Evolutionary conservation across 2,113 vertebrate genomes (phyloP).

Genomic region (Mungos mungo): DNA sequence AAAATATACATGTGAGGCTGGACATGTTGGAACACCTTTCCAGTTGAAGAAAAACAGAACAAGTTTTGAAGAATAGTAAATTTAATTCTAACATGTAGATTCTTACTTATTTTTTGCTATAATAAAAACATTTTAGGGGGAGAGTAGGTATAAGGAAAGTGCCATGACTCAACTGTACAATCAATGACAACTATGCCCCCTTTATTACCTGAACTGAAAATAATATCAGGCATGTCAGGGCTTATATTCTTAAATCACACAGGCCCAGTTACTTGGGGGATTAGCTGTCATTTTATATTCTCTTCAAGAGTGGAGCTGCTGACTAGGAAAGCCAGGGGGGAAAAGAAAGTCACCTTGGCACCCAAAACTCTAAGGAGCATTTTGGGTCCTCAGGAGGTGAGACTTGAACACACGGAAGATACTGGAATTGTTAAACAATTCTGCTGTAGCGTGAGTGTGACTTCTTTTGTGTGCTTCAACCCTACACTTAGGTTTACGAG

Average conservation of each 20-base stretch:
- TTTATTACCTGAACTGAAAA: not conserved
- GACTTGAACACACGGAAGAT: fast-evolving
- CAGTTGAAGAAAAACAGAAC: not conserved
- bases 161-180: not conserved
- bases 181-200: not conserved
- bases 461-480: not conserved
- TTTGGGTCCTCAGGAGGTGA: not conserved
- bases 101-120: not conserved
- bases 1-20: not conserved
- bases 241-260: constrained; percentile 38
- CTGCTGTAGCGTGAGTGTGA: not conserved
- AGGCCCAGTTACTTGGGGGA: not conserved
- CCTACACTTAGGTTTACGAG: not conserved
- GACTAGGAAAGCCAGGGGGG: not conserved
- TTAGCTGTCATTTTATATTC: constrained; percentile 37
- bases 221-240: not conserved
- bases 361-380: not conserved
- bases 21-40: constrained; percentile 13
- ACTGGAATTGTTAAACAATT: not conserved
- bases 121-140: not conserved
- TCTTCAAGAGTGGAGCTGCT: constrained; percentile 29
- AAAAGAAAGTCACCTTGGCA: constrained; percentile 22
- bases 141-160: not conserved
- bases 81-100: not conserved
- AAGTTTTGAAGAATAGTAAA: not conserved